phyloP scores from a whole-genome alignment of 1,140 invertebrate genomes.

The Caenorhabditis inopinata region DNA sequence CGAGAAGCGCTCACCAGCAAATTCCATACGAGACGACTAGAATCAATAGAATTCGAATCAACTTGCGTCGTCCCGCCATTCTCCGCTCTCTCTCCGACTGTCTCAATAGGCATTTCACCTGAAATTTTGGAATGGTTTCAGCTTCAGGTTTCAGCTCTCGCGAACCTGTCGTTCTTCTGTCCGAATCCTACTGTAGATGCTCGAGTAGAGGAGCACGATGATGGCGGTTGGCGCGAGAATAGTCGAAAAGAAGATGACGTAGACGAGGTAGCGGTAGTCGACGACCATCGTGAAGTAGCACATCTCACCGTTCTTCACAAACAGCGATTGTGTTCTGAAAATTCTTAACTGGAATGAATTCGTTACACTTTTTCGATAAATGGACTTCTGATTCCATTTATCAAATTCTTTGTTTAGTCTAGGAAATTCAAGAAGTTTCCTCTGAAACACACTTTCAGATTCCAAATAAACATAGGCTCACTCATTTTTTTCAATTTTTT shows the following conservation, averaged over 20 bases:
- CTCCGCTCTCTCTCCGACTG: conserved; percentile 41
- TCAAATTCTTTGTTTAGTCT: too few relatives aligned
- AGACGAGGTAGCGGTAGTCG: conserved; percentile 50
- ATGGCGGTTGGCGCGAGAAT: conserved; percentile 48
- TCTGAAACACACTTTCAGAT: too few relatives aligned
- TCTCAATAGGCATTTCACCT: conserved; percentile 48
- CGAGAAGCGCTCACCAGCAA: conserved; percentile 45
- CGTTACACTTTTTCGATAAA: too few relatives aligned
- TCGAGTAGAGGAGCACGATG: conserved; percentile 48
- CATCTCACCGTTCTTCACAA: conserved; percentile 20
- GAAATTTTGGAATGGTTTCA: background rate
- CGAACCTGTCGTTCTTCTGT: conserved; percentile 47
- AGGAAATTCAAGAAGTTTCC: too few relatives aligned
- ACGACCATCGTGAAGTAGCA: conserved; percentile 50
- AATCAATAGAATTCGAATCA: conserved; percentile 49
- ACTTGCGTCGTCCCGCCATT: conserved; percentile 45
- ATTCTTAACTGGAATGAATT: too few relatives aligned
- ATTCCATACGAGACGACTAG: conserved; percentile 48
- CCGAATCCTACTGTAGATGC: conserved; percentile 49
- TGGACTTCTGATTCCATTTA: too few relatives aligned
- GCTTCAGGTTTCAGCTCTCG: background rate
- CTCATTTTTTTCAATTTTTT: too few relatives aligned
- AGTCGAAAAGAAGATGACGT: conserved; percentile 52
- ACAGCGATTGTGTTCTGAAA: conserved; percentile 7
- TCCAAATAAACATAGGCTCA: too few relatives aligned